Percentiles rank a stretch among this genome's conserved stretches.
phyloP scores from a whole-genome alignment of 2,797 vertebrate species.

The Cryptoprocta ferox region DNA sequence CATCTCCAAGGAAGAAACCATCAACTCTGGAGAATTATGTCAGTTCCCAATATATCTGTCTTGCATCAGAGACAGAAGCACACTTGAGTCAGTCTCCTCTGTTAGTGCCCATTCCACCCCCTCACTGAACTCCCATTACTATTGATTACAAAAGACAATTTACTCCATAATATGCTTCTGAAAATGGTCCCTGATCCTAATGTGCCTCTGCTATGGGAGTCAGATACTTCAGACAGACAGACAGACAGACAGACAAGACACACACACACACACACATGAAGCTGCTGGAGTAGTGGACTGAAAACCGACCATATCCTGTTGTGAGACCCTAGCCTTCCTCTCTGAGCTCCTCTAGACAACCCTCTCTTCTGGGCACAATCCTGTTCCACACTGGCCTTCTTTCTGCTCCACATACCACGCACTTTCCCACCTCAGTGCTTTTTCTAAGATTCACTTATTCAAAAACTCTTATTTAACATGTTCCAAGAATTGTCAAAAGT shows the following conservation, averaged over 20 bases:
- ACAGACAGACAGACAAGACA: too few species aligned
- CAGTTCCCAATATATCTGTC: background rate
- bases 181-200: background rate
- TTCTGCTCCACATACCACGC: fast-evolving
- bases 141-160: background rate
- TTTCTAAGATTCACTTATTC: background rate
- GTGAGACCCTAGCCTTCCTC: background rate
- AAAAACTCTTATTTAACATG: background rate
- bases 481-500: background rate
- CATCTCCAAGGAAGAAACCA: background rate
- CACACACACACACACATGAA: background rate
- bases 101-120: too few species aligned
- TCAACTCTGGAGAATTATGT: background rate
- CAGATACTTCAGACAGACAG: background rate
- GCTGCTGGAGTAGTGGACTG: background rate
- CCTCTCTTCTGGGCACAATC: background rate
- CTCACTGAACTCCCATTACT: background rate
- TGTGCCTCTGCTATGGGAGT: background rate
- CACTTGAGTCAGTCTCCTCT: background rate
- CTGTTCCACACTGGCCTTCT: background rate
- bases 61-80: background rate
- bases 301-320: background rate
- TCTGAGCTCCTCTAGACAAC: background rate
- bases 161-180: background rate
- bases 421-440: background rate